A percentile compares a stretch with the other conserved stretches of the same genome.
Conservation (phyloP, 2,797 vertebrate genomes). For the Semaprochilodus insignis region DNA sequence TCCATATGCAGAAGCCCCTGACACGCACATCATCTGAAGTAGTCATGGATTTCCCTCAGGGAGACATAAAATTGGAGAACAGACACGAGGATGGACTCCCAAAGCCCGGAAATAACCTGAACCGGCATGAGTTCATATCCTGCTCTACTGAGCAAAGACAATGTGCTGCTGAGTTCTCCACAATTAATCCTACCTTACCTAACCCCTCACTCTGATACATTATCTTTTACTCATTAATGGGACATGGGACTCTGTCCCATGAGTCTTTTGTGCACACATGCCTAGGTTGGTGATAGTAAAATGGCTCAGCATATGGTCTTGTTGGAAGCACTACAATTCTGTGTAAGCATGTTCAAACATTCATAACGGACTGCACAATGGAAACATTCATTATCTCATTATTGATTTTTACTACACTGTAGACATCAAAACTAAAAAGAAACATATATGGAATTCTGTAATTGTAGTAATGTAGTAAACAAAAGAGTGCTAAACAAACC, state of each 20-base stretch:
- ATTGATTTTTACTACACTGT: too few relatives aligned
- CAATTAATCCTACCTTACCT: neutral
- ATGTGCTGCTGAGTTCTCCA: slow-evolving; percentile 1
- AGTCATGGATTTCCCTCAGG: slow-evolving; percentile 59
- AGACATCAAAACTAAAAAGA: too few relatives aligned
- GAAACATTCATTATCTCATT: too few relatives aligned
- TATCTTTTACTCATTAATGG: neutral
- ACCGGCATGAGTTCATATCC: slow-evolving; percentile 52
- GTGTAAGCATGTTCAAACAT: too few relatives aligned
- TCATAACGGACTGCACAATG: too few relatives aligned
- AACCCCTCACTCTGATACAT: neutral
- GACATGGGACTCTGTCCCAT: neutral
- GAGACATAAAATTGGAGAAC: slow-evolving; percentile 70
- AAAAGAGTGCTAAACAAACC: too few relatives aligned
- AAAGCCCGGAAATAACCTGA: slow-evolving; percentile 69
- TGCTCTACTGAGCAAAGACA: slow-evolving; percentile 25
- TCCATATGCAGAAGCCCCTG: slow-evolving; percentile 63
- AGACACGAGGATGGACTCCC: slow-evolving; percentile 69
- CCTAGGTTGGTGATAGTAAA: too few relatives aligned
- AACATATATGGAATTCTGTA: too few relatives aligned
- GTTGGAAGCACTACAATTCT: too few relatives aligned
- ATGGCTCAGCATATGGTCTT: too few relatives aligned
- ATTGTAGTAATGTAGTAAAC: too few relatives aligned
- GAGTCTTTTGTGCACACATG: too few relatives aligned
- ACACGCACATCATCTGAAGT: slow-evolving; percentile 64